phyloP scores from a whole-genome alignment of 2,888 invertebrate species.

The Rosalia funebris region DNA sequence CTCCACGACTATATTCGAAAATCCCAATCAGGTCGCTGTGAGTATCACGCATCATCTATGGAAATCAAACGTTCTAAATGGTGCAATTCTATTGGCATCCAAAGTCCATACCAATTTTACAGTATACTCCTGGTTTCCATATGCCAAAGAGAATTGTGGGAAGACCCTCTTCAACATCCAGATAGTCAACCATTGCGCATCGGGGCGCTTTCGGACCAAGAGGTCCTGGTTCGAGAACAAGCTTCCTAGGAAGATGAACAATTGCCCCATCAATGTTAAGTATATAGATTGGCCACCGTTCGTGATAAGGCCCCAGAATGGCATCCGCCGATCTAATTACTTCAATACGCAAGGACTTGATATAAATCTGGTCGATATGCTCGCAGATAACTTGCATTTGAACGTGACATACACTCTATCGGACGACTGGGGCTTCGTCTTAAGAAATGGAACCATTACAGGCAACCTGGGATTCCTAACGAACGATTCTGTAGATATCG shows the following conservation, averaged over 20 bases:
- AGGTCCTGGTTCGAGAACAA: conserved; percentile 17
- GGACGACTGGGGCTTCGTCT: neutral
- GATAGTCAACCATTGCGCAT: neutral
- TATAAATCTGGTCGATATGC: conserved; percentile 22
- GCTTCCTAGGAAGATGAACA: conserved; percentile 34
- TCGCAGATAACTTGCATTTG: conserved; percentile 8
- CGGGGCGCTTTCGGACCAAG: neutral
- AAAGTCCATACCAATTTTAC: neutral
- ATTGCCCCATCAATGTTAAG: conserved; percentile 35
- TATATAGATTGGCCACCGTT: conserved; percentile 40
- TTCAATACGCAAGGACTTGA: conserved; percentile 21
- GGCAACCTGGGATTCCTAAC: conserved; percentile 5
- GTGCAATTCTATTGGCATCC: neutral
- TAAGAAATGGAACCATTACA: neutral
- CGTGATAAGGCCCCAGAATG: conserved; percentile 25
- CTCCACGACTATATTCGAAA: neutral
- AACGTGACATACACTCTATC: neutral
- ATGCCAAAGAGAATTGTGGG: neutral
- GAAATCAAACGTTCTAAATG: neutral
- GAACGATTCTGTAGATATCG: conserved; percentile 29
- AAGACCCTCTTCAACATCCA: neutral
- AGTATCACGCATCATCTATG: conserved; percentile 19
- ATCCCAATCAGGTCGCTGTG: neutral
- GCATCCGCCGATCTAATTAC: neutral
- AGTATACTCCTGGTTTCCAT: conserved; percentile 10